Base-by-base conservation (phyloP, 2,113 vertebrate genomes). In the Cygnus buccinator region DNA sequence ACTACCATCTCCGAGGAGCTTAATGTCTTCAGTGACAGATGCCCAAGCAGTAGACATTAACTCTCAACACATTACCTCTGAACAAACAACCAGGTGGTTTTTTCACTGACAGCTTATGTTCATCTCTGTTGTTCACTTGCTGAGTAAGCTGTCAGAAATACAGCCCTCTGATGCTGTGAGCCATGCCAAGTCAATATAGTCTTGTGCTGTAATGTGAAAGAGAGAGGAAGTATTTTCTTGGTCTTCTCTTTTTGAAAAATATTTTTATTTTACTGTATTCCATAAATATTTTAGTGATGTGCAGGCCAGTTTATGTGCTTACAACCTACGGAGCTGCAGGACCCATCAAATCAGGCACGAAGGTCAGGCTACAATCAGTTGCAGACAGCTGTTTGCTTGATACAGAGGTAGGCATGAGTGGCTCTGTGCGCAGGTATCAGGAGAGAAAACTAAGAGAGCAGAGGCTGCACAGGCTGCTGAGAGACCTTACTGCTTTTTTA, bases 121-220 rank as follows among this genome's bases (percentile, higher is more conserved):
- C 50, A 39, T 63, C 41, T 84, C 43, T 54, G 37, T 37, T 83
- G 71, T 61, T 80, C 20, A 4, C 48, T 71, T 83, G 35, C 50
- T 61, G 44, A 92, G 63, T 54, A 82, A 89, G 26, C 72, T 80
- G 46, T 74, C 86, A 91, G 83, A 96, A 82, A 77, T 21, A 48
- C 3, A 74, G 19, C 8, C 31, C 13, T 80, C 57, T 76, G 25
- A 39, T 76, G 46, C 58, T 63, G 25, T 35, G 22, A 77, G 54
- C 21, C 46, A 33, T 1, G 0, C 61, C 66, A 74, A 55, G 33
- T 33, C 57, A 87, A 63, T 87, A 44, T 8, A 77, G 4, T 57
- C 46, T 66, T 31, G 62, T 92, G 57, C 29, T 92, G 25, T 44
- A 67, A 65, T 22, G 48, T 29, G 21, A 66, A 90, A 76, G 6